Conservation (phyloP, 1,140 invertebrate species). For the Xylocopa sonorina region DNA sequence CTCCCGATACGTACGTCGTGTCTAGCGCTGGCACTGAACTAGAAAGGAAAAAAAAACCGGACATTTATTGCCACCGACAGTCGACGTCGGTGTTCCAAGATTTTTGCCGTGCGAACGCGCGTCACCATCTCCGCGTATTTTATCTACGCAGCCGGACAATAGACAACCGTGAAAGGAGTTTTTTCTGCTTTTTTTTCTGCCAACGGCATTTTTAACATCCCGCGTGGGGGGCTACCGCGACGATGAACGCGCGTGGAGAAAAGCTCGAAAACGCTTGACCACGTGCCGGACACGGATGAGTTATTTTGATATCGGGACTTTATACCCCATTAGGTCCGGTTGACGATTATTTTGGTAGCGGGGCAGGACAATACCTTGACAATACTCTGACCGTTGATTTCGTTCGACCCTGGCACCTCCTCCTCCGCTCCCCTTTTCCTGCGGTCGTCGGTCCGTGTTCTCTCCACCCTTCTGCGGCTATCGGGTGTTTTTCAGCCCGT, state of each 20-base stretch:
- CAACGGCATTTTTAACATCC: conserved; percentile 60
- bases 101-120: conserved; percentile 30
- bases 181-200: no score
- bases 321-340: conserved; percentile 77
- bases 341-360: conserved; percentile 76
- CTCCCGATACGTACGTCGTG: conserved; percentile 48
- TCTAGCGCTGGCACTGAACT: no score
- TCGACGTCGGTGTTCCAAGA: conserved; percentile 47
- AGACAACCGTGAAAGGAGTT: conserved; percentile 58
- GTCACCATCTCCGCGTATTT: background rate
- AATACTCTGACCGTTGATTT: conserved; percentile 72
- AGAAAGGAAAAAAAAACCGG: conserved; percentile 1
- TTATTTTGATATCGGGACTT: conserved; percentile 80
- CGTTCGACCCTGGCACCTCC: conserved; percentile 20
- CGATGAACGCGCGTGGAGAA: conserved; percentile 45
- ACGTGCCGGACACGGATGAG: conserved; percentile 69
- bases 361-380: conserved; percentile 76
- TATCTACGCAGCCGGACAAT: conserved; percentile 58
- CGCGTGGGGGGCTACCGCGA: conserved; percentile 19
- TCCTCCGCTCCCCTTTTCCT: conserved; percentile 28
- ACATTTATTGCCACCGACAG: background rate
- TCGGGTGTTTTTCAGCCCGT: background rate
- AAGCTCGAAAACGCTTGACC: conserved; percentile 54
- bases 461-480: background rate
- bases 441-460: conserved; percentile 16